A percentile compares a stretch with the other conserved stretches of the same genome.
These are phyloP conservation scores for Chascanopsetta lugubris DNA, from an alignment of 2,113 vertebrate genomes.

Conservation along the genomic window DNA sequence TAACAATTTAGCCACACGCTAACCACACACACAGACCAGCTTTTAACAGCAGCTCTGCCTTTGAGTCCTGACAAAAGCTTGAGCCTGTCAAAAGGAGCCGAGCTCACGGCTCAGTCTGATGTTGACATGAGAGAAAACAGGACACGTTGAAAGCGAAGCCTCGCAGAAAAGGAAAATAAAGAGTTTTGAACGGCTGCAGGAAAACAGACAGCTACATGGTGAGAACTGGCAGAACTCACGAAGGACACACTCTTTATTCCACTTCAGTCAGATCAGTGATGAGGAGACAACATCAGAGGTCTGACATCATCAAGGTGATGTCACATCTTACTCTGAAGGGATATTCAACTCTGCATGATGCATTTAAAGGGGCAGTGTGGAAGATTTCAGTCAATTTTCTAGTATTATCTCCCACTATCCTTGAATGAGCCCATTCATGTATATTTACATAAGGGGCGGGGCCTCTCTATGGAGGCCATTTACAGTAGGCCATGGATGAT, in stretches of 20 bases:
- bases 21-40: not conserved
- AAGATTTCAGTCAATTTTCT: too few relatives aligned
- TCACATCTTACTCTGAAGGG: too few relatives aligned
- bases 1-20: not conserved
- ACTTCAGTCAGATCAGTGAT: too few relatives aligned
- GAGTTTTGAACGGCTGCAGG: slow-evolving; percentile 9
- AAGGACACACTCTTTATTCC: slow-evolving; percentile 9
- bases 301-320: too few relatives aligned
- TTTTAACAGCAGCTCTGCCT: not conserved
- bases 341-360: too few relatives aligned
- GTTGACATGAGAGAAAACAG: slow-evolving; percentile 49
- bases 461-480: too few relatives aligned
- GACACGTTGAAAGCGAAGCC: not conserved
- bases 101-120: slow-evolving; percentile 27
- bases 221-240: slow-evolving; percentile 1
- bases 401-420: too few relatives aligned
- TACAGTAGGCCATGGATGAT: too few relatives aligned
- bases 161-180: slow-evolving; percentile 22
- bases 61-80: not conserved
- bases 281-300: too few relatives aligned
- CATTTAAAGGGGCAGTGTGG: too few relatives aligned
- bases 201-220: slow-evolving; percentile 11
- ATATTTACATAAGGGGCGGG: too few relatives aligned
- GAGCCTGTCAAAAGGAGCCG: slow-evolving; percentile 34
- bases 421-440: too few relatives aligned